phyloP scores from a whole-genome alignment of 2,888 invertebrate species.

The Andrena dorsata region DNA sequence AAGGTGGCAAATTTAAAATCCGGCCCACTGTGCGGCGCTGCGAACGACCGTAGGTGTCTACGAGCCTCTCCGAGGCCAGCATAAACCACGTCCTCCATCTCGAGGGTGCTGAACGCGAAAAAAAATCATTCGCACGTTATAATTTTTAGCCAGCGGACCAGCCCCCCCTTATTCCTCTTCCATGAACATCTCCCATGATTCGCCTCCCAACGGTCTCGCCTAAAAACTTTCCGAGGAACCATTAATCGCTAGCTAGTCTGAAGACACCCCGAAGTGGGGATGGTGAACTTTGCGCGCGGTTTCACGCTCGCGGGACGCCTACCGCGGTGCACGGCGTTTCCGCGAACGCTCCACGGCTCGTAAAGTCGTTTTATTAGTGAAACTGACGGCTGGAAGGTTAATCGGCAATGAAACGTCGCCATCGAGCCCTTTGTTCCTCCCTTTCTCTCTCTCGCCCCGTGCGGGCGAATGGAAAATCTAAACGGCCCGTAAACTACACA shows the following conservation, averaged over 20 bases:
- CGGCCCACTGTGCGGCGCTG: too few relatives aligned
- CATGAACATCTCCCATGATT: constrained; percentile 52
- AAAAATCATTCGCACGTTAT: constrained; percentile 67
- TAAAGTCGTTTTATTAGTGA: constrained; percentile 39
- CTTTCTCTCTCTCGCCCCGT: background rate
- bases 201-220: background rate
- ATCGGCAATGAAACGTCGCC: constrained; percentile 53
- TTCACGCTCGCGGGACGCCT: constrained; percentile 12
- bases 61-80: constrained; percentile 16
- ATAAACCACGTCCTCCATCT: constrained; percentile 45
- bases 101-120: constrained; percentile 44
- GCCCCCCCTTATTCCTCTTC: constrained; percentile 22
- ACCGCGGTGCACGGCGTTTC: constrained; percentile 22
- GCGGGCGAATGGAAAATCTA: constrained; percentile 42
- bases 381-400: constrained; percentile 44
- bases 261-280: background rate
- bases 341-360: constrained; percentile 18
- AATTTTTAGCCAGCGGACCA: constrained; percentile 47
- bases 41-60: constrained; percentile 69
- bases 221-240: background rate
- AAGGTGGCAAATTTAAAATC: too few relatives aligned
- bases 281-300: background rate
- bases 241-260: background rate
- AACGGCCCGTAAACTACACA: constrained; percentile 62
- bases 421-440: constrained; percentile 47